Evolutionary conservation across 2,888 invertebrate genomes (phyloP).

Genomic region (Aelia acuminata): DNA sequence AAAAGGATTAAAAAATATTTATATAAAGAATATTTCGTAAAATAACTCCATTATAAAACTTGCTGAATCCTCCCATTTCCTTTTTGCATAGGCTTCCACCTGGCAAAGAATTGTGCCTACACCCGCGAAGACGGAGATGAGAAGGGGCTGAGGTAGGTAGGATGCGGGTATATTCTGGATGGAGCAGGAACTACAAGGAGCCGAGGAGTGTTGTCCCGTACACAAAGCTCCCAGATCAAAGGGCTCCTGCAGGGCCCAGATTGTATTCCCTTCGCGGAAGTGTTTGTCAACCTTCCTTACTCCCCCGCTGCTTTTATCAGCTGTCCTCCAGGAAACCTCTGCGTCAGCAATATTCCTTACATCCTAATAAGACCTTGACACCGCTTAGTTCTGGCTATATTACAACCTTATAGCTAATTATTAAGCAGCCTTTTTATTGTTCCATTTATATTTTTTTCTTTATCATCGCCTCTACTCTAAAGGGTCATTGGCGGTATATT

Average conservation of each 20-base stretch:
- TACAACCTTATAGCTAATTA: no score
- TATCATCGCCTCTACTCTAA: no score
- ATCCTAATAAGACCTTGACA: background rate
- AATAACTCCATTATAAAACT: background rate
- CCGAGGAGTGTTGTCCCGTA: constrained; percentile 27
- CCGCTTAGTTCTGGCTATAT: background rate
- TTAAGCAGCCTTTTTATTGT: no score
- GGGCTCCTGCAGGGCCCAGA: constrained; percentile 3
- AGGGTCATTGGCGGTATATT: no score
- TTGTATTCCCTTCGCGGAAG: constrained; percentile 42
- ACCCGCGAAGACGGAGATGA: background rate
- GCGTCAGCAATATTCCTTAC: constrained; percentile 1
- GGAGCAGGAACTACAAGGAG: background rate
- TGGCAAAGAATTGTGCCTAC: background rate
- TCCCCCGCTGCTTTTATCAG: background rate
- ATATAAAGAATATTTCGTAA: no score
- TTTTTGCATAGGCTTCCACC: background rate
- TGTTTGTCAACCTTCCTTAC: constrained; percentile 29
- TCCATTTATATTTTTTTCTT: no score
- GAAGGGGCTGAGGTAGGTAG: constrained; percentile 8
- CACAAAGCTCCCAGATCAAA: constrained; percentile 32
- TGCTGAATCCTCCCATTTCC: background rate
- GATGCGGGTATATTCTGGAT: background rate
- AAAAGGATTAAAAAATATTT: no score
- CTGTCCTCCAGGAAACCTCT: background rate